These are phyloP conservation scores for Heliconius congener DNA, from an alignment of 1,140 invertebrate genomes.

Conservation along the genomic window DNA sequence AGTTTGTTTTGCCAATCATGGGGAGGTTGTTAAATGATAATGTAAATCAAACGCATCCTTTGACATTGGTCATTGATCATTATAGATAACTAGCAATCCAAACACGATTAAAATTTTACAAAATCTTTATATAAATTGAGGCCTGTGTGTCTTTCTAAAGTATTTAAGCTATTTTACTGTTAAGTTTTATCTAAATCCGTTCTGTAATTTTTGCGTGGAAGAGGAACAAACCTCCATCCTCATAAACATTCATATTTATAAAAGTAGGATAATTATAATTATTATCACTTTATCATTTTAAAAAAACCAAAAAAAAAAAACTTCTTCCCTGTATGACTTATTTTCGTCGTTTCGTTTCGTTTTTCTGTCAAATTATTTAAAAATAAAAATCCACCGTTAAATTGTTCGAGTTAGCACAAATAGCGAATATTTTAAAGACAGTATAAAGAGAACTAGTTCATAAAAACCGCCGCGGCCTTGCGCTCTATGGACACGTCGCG, in stretches of 20 bases:
- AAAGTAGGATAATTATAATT: background rate
- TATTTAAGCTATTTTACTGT: no score
- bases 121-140: no score
- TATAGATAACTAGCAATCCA: background rate
- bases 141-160: no score
- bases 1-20: background rate
- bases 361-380: background rate
- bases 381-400: background rate
- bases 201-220: no score
- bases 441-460: slow-evolving; percentile 24
- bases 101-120: no score
- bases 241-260: no score
- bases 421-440: slow-evolving; percentile 5
- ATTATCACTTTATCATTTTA: background rate
- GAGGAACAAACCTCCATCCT: no score
- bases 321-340: no score
- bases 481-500: slow-evolving; percentile 27
- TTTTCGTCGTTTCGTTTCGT: no score
- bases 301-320: no score
- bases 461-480: slow-evolving; percentile 35
- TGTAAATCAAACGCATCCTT: background rate
- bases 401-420: slow-evolving; percentile 15
- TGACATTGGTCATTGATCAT: background rate
- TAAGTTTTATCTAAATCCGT: no score
- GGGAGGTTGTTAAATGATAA: background rate